Evolutionary conservation across 1,140 invertebrate genomes (phyloP).

Genomic region (Phymastichus coffea): DNA sequence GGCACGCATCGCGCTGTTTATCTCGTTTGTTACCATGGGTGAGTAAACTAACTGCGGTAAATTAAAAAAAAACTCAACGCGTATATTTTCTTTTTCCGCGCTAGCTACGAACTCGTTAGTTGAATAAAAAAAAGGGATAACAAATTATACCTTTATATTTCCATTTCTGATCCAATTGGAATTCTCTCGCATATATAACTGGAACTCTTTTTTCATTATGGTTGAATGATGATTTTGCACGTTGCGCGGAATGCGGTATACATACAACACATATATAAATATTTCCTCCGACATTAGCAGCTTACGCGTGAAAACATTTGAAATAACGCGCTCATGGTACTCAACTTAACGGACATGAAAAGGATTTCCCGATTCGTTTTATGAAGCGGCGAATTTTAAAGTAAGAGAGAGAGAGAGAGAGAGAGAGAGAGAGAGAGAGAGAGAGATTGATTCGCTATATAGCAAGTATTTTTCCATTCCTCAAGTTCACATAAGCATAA

Average conservation of each 20-base stretch:
- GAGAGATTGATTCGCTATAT: neutral
- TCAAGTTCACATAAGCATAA: neutral
- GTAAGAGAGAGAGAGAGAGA: neutral
- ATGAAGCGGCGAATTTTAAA: neutral
- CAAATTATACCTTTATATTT: neutral
- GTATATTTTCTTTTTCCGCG: neutral
- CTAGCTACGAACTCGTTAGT: neutral
- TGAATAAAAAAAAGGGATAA: neutral
- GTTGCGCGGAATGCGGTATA: too few species aligned
- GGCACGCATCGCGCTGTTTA: slow-evolving; percentile 19
- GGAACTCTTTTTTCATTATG: neutral
- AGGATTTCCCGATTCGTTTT: neutral
- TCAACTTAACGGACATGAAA: neutral
- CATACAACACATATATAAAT: too few species aligned
- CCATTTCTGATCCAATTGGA: neutral
- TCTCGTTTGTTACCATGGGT: slow-evolving; percentile 33
- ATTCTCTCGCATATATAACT: neutral
- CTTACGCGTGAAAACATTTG: too few species aligned
- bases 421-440: too few species aligned
- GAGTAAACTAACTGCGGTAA: slow-evolving; percentile 24
- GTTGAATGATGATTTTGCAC: neutral
- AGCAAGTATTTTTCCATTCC: neutral
- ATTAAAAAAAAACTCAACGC: neutral
- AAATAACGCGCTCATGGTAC: too few species aligned
- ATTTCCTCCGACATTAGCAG: too few species aligned